Percentiles rank a stretch among this genome's conserved stretches.
phyloP scores from a whole-genome alignment of 2,113 vertebrate genomes.

The Prinia subflava region DNA sequence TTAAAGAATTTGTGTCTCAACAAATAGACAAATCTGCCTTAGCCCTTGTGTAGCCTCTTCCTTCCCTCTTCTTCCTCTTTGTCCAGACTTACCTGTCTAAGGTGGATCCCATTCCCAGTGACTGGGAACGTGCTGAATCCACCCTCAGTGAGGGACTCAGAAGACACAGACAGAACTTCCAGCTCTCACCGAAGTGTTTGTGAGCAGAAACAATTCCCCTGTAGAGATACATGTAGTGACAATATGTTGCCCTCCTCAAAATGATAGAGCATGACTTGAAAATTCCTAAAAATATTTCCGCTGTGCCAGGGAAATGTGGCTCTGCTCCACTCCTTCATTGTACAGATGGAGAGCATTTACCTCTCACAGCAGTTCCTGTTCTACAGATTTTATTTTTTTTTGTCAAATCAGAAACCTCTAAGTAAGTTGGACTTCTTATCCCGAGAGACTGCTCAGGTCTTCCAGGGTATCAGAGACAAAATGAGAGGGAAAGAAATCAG shows the following conservation, averaged over 20 bases:
- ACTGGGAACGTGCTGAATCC: not conserved
- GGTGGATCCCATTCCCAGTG: not conserved
- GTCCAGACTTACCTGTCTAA: not conserved
- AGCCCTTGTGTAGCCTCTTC: not conserved
- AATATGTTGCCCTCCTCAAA: not conserved
- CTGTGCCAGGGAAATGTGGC: not conserved
- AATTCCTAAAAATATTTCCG: not conserved
- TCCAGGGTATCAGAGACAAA: not conserved
- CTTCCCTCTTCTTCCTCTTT: not conserved
- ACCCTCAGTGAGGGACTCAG: not conserved
- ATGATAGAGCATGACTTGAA: not conserved
- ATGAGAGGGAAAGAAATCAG: rapidly evolving
- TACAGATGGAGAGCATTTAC: not conserved
- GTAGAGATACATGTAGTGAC: not conserved
- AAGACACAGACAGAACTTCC: not conserved
- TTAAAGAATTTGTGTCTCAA: not conserved
- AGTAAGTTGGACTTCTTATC: not conserved
- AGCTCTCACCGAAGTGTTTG: not conserved
- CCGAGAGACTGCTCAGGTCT: rapidly evolving
- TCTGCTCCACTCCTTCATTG: not conserved
- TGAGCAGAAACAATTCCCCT: not conserved
- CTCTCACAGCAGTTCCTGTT: not conserved
- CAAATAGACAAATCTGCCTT: not conserved
- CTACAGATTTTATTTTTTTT: not conserved
- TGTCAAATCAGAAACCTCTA: rapidly evolving